Base-by-base conservation (phyloP, 2,888 invertebrate genomes). In the Drosophila acutilabella region DNA sequence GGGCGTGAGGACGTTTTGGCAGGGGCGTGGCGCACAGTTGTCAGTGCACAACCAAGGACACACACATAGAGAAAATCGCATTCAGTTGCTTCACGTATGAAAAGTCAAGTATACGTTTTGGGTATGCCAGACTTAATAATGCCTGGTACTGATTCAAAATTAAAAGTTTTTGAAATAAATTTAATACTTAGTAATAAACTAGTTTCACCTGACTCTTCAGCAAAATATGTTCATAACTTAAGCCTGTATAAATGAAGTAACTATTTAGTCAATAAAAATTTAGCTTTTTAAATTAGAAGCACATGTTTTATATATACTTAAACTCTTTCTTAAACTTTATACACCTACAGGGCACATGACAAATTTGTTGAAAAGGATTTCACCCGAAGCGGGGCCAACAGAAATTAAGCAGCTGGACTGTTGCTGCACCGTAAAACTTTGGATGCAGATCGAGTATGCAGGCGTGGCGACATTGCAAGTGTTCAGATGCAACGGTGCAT, bases 401-500 rank as follows among this genome's bases (percentile, higher is more conserved):
- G 64, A 80, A 80, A 80, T 72, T 71, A 74, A 53, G 60, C 48
- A 58, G 33, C 30, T 44, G 30, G 56, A 38, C 56, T 40, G 13
- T 36, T 45, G 50, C 48, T 47, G 18, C 33, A 18, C 13, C 13
- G 26, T 56, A 66, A 71, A 68, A 67, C 42, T 54, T 69, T 53
- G 64, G 44, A 71, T 75, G 74, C 73, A 73, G 72, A 70, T 80
- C 69, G 56, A 64, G 57, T 6, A 30, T 30, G 30, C 30, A 30
- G 30, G 30, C 30, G 30, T 8, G 30, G 54, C 70, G 62, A 72
- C 81, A 72, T 54, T 61, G 80, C 70, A 80, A 86, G 83, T 78
- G 87, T 80, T 85, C 77, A 62, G 47, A 87, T 71, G 87, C 84
- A 85, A 62, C 87, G 74, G 73, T 44, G 65, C 89, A 83, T 88